phyloP scores from a whole-genome alignment of 2,797 vertebrate genomes.

The Passerculus sandwichensis region DNA sequence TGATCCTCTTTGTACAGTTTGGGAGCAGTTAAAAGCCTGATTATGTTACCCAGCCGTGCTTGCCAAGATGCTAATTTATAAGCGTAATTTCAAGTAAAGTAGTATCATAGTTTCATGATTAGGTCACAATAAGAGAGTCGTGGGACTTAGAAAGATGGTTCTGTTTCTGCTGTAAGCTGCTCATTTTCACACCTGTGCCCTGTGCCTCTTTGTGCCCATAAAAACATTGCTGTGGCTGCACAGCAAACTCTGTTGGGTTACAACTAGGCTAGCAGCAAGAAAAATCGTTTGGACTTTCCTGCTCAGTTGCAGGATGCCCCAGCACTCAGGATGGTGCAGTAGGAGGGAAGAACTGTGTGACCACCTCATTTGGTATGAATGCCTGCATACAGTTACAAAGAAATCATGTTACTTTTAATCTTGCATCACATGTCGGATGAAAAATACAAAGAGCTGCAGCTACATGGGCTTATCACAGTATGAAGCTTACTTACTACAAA shows the following conservation, averaged over 20 bases:
- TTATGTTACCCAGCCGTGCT: neutral
- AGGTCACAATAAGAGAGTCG: neutral
- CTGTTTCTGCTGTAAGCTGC: neutral
- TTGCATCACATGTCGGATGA: neutral
- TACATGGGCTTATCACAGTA: neutral
- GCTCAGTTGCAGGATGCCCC: neutral
- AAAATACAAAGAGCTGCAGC: neutral
- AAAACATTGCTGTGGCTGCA: neutral
- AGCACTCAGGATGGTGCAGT: neutral
- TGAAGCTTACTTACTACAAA: neutral
- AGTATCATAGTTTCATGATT: neutral
- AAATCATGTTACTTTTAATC: neutral
- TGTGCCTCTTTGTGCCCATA: neutral
- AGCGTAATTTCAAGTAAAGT: neutral
- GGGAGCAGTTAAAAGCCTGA: neutral
- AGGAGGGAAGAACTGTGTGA: neutral
- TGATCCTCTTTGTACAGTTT: neutral
- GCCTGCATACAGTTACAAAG: neutral
- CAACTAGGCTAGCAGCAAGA: neutral
- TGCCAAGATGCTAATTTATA: slow-evolving; percentile 4
- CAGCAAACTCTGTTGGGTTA: neutral
- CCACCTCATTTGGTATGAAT: neutral
- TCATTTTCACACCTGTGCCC: neutral
- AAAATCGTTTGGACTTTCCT: neutral
- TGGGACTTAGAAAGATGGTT: neutral